phyloP scores from a whole-genome alignment of 2,888 invertebrate genomes.

The Apamea epomidion region DNA sequence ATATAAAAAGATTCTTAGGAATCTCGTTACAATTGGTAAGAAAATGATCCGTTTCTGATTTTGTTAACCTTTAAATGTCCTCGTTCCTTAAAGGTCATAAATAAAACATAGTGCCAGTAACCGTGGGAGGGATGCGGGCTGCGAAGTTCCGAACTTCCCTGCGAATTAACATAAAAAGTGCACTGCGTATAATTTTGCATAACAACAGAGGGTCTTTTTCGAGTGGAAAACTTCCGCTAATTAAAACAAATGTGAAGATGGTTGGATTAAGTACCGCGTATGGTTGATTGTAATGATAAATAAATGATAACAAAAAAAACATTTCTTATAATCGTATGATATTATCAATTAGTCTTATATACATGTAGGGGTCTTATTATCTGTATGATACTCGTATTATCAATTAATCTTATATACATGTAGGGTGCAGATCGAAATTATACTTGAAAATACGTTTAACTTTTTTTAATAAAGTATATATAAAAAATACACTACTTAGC shows the following conservation, averaged over 20 bases:
- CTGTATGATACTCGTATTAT: not conserved
- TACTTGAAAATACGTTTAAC: too few relatives aligned
- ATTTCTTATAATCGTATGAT: not conserved
- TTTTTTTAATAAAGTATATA: too few relatives aligned
- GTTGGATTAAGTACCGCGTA: not conserved
- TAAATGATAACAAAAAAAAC: not conserved
- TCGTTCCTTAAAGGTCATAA: constrained; percentile 44
- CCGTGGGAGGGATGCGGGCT: constrained; percentile 21
- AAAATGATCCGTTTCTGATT: constrained; percentile 23
- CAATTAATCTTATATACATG: not conserved
- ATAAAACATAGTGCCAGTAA: constrained; percentile 30
- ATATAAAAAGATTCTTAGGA: not conserved
- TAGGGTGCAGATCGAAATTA: too few relatives aligned
- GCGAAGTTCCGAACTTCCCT: constrained; percentile 5
- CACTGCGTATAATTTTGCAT: constrained; percentile 2
- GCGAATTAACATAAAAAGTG: constrained; percentile 26
- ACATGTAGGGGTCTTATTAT: too few relatives aligned
- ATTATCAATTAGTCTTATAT: not conserved
- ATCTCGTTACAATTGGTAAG: not conserved
- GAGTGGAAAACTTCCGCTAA: not conserved
- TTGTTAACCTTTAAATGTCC: constrained; percentile 49
- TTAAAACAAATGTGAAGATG: not conserved
- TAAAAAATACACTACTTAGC: too few relatives aligned
- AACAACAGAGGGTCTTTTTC: not conserved
- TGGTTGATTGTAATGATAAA: not conserved